phyloP scores from a whole-genome alignment of 2,888 invertebrate genomes.

The Achlya flavicornis region DNA sequence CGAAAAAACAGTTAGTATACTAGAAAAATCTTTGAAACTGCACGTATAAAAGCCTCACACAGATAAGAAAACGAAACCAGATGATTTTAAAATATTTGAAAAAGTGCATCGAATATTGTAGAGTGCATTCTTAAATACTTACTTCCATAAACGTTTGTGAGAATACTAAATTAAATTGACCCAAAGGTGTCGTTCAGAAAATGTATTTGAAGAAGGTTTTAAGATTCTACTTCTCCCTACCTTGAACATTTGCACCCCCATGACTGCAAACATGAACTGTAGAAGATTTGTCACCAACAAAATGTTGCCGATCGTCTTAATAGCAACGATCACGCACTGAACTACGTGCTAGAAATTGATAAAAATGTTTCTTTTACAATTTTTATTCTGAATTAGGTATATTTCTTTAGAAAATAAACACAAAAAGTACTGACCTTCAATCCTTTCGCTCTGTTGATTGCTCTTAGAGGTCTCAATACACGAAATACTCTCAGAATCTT shows the following conservation, averaged over 20 bases:
- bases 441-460: conserved; percentile 99
- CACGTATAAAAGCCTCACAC: conserved; percentile 65
- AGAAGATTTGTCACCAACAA: conserved; percentile 99
- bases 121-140: conserved; percentile 50
- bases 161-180: conserved; percentile 51
- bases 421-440: conserved; percentile 92
- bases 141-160: conserved; percentile 43
- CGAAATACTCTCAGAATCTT: conserved; percentile 99
- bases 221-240: conserved; percentile 85
- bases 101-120: conserved; percentile 12
- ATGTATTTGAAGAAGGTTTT: conserved; percentile 25
- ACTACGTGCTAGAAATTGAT: conserved; percentile 96
- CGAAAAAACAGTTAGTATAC: conserved; percentile 60
- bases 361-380: conserved; percentile 32
- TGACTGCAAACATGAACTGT: conserved; percentile 99
- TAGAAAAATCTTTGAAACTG: conserved; percentile 38
- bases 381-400: conserved; percentile 20
- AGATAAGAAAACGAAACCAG: conserved; percentile 62
- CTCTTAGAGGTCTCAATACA: conserved; percentile 97
- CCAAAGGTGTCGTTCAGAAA: conserved; percentile 76
- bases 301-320: conserved; percentile 99
- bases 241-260: conserved; percentile 99
- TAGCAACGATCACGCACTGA: conserved; percentile 99
- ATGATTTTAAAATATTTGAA: conserved; percentile 39
- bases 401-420: conserved; percentile 11